A percentile compares a stretch with the other conserved stretches of the same genome.
Evolutionary conservation across 1,140 invertebrate species (phyloP).

Genomic region (Drosophila chauvacae): DNA sequence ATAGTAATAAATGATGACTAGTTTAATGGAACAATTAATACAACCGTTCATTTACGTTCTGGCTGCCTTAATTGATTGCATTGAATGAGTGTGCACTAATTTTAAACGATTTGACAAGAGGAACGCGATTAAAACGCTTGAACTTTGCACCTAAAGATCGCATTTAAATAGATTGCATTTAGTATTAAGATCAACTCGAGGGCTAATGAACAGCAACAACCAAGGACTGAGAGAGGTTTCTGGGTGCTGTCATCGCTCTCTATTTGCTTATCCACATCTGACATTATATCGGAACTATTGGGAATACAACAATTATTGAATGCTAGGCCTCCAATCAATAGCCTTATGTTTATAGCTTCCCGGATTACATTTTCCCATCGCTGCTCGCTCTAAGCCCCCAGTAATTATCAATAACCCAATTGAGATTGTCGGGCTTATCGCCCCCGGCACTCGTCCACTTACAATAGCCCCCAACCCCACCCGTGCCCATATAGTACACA

Average conservation of each 20-base stretch:
- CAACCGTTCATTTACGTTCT: not conserved
- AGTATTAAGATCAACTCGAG: not conserved
- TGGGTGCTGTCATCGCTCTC: constrained; percentile 4
- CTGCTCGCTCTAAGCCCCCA: not conserved
- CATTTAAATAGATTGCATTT: not conserved
- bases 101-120: not conserved
- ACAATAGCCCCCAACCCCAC: not conserved
- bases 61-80: not conserved
- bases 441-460: not conserved
- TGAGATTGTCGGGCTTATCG: constrained; percentile 23
- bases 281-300: not conserved
- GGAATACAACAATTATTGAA: not conserved
- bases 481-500: not conserved
- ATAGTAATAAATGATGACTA: no score
- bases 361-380: constrained; percentile 7
- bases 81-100: not conserved
- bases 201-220: not conserved
- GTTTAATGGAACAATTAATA: no score
- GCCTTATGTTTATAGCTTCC: not conserved
- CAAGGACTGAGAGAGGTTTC: not conserved
- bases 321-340: not conserved
- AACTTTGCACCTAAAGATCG: not conserved
- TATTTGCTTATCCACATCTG: not conserved
- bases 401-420: constrained; percentile 27
- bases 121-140: not conserved